These are phyloP conservation scores for Anolis sagrei DNA, from an alignment of 2,113 vertebrate species.

Conservation along the genomic window DNA sequence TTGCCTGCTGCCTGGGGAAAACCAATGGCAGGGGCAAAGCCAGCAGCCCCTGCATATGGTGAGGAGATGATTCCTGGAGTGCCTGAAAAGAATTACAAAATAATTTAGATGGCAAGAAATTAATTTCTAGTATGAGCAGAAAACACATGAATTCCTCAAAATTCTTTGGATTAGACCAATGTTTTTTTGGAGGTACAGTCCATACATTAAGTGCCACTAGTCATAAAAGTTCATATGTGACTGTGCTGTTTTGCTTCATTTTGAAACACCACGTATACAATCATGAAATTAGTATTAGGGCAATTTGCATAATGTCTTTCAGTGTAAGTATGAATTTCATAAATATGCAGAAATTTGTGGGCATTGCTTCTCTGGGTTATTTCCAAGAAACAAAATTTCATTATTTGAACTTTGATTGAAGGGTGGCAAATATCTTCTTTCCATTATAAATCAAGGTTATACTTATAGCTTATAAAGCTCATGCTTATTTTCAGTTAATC, in stretches of 20 bases:
- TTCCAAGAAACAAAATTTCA: background rate
- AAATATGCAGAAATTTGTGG: background rate
- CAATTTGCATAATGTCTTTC: background rate
- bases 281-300: background rate
- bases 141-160: background rate
- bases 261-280: background rate
- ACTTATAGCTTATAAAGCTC: background rate
- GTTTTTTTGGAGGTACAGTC: background rate
- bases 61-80: constrained; percentile 75
- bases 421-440: background rate
- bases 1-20: constrained; percentile 79
- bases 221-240: background rate
- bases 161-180: background rate
- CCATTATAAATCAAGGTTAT: background rate
- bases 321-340: background rate
- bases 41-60: constrained; percentile 74
- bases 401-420: background rate
- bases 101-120: background rate
- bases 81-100: constrained; percentile 66
- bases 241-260: background rate
- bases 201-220: too few species aligned
- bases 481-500: background rate
- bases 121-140: background rate
- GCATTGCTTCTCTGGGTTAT: background rate
- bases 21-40: constrained; percentile 74